Base-by-base conservation (phyloP, 2,797 vertebrate genomes). In the Amniataba percoides region DNA sequence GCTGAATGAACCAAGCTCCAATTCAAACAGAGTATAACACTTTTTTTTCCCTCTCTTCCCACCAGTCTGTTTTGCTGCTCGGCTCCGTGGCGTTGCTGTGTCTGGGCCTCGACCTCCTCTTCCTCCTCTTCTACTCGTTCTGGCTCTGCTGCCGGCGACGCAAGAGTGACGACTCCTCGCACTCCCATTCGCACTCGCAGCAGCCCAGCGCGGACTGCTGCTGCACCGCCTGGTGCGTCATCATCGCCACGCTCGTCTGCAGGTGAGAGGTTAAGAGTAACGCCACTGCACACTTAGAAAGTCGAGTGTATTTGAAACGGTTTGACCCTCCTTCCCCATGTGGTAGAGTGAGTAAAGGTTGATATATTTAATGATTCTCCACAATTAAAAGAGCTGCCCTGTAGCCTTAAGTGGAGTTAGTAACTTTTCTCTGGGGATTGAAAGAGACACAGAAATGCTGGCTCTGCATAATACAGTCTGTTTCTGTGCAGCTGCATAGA, bases 221-320 rank as follows among this genome's bases (percentile, higher is more conserved):
- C 95, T 99, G 98, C 88, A 99, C 98, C 0, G 98, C 98, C 10
- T 99, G 98, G 98, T 99, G 98, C 0, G 98, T 99, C 91, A 98
- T 99, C 96, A 97, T 99, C 1, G 98, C 98, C 68, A 99, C 98
- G 7, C 95, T 99, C 0, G 96, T 99, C 66, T 99, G 98, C 98
- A 99, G 98, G 98, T 99, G 93, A 85, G 96, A 85, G 62, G 25
- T 71, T 55, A 6, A 39, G 15, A 71, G 42, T 0, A 8, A 65
- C 3, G 25, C 27, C 45, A 39, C 19, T 11, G 5, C 39, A 46
- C 25, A 16, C 36, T 19, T 7, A 34, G 39, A 25, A 64, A 62
- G 14, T 34, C 1, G 2, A 7, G 39, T 65, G 21, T 45, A 15
- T 79, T 40, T 53, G 58, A 48, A 21, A 1, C 27, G 19, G 16